These are phyloP conservation scores for Melanotus villosus DNA, from an alignment of 2,888 invertebrate species.

Conservation along the genomic window DNA sequence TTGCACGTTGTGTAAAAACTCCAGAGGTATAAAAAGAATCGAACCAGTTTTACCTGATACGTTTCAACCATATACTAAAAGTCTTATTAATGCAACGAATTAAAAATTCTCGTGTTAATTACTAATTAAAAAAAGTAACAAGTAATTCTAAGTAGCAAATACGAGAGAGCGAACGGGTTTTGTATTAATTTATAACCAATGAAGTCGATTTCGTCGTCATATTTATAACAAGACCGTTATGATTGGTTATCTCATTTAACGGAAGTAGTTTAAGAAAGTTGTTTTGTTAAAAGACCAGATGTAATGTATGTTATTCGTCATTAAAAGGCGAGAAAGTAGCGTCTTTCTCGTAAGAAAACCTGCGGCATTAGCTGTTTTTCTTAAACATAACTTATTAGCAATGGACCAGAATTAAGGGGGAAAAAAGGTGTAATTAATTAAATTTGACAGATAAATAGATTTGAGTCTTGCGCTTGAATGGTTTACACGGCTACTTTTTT, in stretches of 20 bases:
- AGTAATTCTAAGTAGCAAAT: not conserved
- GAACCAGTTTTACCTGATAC: too few species aligned
- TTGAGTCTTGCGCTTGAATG: not conserved
- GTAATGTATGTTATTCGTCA: slow-evolving; percentile 19
- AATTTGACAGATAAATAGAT: slow-evolving; percentile 15
- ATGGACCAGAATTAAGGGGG: slow-evolving; percentile 16
- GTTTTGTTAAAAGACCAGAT: slow-evolving; percentile 5
- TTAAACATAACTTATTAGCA: slow-evolving; percentile 24
- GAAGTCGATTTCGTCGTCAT: not conserved
- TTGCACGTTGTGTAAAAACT: too few species aligned
- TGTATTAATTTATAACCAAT: slow-evolving; percentile 19
- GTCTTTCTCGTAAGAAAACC: not conserved
- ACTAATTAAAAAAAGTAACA: not conserved
- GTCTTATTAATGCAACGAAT: too few species aligned
- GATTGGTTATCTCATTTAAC: not conserved
- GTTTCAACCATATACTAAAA: too few species aligned
- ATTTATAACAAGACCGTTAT: not conserved
- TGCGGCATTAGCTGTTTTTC: too few species aligned
- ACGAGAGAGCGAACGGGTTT: not conserved
- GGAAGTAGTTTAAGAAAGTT: slow-evolving; percentile 28
- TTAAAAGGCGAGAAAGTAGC: slow-evolving; percentile 25
- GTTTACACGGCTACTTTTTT: too few species aligned
- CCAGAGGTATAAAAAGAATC: too few species aligned
- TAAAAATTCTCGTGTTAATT: too few species aligned
- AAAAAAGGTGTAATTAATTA: slow-evolving; percentile 9